Percentiles rank a stretch among this genome's conserved stretches.
These are phyloP conservation scores for Diceros bicornis DNA, from an alignment of 2,797 vertebrate species.

Conservation along the genomic window DNA sequence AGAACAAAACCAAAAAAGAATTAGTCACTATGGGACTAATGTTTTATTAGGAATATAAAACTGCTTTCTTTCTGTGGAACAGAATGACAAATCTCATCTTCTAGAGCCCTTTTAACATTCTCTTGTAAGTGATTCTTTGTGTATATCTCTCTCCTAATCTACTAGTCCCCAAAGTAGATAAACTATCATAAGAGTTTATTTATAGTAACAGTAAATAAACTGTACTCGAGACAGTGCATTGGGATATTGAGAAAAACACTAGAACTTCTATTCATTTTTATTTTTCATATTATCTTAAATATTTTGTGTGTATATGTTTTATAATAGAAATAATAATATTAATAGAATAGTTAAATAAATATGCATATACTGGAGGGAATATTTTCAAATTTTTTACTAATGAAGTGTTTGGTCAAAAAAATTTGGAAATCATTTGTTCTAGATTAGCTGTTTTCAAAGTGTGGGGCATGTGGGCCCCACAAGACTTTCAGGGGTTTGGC, in stretches of 20 bases:
- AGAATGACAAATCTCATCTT: not conserved
- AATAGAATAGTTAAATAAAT: constrained; percentile 33
- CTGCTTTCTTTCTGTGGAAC: not conserved
- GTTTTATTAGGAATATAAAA: not conserved
- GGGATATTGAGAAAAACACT: not conserved
- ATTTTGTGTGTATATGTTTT: not conserved
- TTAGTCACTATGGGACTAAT: not conserved
- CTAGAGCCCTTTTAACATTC: constrained; percentile 32
- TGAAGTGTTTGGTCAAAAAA: not conserved
- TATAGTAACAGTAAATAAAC: too few relatives aligned
- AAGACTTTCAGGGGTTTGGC: not conserved
- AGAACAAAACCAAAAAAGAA: not conserved
- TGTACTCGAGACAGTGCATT: not conserved
- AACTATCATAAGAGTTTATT: too few relatives aligned
- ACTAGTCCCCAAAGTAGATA: not conserved
- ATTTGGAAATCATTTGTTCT: not conserved
- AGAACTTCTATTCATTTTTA: not conserved
- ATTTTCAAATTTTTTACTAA: constrained; percentile 7
- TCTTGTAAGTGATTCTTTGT: constrained; percentile 45
- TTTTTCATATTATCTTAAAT: constrained; percentile 43
- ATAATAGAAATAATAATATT: constrained; percentile 41
- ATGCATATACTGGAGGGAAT: not conserved
- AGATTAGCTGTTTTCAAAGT: not conserved
- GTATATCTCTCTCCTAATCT: not conserved
- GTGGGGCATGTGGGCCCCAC: not conserved